A percentile compares a stretch with the other conserved stretches of the same genome.
Conservation (phyloP, 1,140 invertebrate genomes). For the Pollicipes pollicipes region DNA sequence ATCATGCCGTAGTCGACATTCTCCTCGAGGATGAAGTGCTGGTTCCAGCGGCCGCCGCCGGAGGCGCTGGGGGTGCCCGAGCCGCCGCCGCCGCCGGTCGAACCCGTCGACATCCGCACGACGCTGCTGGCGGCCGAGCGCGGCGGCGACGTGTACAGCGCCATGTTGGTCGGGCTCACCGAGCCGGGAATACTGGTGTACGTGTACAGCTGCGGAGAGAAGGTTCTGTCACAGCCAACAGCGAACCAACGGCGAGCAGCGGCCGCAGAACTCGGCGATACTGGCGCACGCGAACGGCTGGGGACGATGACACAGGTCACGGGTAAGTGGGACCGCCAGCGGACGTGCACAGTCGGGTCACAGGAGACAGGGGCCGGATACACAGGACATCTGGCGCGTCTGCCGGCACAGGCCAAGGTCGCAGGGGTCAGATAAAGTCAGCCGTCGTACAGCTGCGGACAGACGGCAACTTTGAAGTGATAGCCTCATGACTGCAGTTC, state of each 20-base stretch:
- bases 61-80: constrained; percentile 35
- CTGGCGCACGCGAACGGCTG: too few species aligned
- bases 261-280: too few species aligned
- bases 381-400: too few species aligned
- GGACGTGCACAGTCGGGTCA: too few species aligned
- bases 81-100: background rate
- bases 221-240: constrained; percentile 2
- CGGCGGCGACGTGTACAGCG: constrained; percentile 63
- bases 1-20: constrained; percentile 65
- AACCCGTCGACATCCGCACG: constrained; percentile 4
- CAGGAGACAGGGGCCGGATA: too few species aligned
- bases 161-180: constrained; percentile 75
- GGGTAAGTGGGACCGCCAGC: too few species aligned
- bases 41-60: constrained; percentile 61
- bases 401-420: too few species aligned
- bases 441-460: too few species aligned
- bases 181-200: constrained; percentile 62
- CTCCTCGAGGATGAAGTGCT: constrained; percentile 67
- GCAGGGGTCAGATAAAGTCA: background rate
- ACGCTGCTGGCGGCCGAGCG: constrained; percentile 35
- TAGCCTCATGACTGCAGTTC: too few species aligned
- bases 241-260: background rate
- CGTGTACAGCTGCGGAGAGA: constrained; percentile 56
- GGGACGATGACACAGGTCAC: too few species aligned
- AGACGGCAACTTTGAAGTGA: too few species aligned